Evolutionary conservation across 2,113 vertebrate species (phyloP), one percentile per base, ranked within the genome.

Genomic region (Mustela lutreola): DNA sequence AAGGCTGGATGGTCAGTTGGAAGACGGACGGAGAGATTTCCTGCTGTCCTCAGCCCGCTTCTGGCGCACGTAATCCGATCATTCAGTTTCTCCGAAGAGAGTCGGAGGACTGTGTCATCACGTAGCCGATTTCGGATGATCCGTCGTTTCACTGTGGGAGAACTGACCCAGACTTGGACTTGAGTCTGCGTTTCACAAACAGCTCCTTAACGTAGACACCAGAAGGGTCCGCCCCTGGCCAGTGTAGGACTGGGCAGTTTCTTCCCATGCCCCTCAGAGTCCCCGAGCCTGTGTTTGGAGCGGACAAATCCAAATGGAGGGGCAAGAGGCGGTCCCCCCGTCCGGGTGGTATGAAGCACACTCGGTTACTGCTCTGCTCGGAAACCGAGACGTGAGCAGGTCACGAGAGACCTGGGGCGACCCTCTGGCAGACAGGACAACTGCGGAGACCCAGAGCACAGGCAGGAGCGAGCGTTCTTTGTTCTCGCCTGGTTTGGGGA

Each of bases 231-330:
- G 45, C 31, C 39, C 36, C 79, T 80, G 28, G 33, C 33, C 5
- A 0, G 0, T 7, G 22, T 15, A 58, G 89, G 65, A 50, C 39
- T 0, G 5, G 56, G 28, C 53, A 6, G 19, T 4, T 15, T 65
- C 58, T 60, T 78, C 65, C 50, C 78, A 4, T 31, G 31, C 45
- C 2, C 2, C 18, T 39, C 1, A 14, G 33, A 71, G n/a, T 70
- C 19, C 5, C 11, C 33, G 19, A 58, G 15, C 3, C 0, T 0
- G 1, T 7, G 12, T 71, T 5, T 0, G 6, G 45, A 73, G 24
- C 16, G 2, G 21, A 5, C 4, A 31, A 91, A 33, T 33, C 31
- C 79, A 73, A 67, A 73, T 9, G 65, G 78, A 76, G 22, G 19
- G 8, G 86, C 10, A 28, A 36, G 75, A 50, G 75, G 18, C 9